These are phyloP conservation scores for Halocynthia aurantium DNA, from an alignment of 23 tunicate genomes.

Conservation along the genomic window DNA sequence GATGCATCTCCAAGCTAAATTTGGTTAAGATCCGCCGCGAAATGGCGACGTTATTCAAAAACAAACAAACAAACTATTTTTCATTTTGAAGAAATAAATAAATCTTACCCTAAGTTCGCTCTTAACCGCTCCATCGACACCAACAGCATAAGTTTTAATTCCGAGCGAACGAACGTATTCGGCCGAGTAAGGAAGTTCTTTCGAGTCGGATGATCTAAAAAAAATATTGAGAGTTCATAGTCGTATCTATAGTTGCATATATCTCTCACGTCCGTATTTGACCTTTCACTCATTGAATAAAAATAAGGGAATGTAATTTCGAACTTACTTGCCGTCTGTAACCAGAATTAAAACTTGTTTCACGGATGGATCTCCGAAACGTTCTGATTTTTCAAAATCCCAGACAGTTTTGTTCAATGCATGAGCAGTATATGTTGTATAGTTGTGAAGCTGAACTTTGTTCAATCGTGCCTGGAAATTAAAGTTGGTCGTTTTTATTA, in stretches of 20 bases:
- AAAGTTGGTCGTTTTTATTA: background rate
- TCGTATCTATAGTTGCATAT: background rate
- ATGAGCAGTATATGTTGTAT: constrained; percentile 66
- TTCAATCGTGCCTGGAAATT: constrained; percentile 31
- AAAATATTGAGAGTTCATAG: background rate
- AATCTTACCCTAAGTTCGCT: constrained; percentile 39
- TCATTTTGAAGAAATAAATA: background rate
- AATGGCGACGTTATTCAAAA: background rate
- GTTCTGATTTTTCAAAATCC: constrained; percentile 48
- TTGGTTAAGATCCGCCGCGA: background rate
- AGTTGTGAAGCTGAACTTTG: constrained; percentile 22
- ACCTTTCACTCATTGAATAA: too few relatives aligned
- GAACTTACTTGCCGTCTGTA: constrained; percentile 72
- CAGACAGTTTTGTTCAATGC: constrained; percentile 68
- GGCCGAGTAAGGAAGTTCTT: constrained; percentile 27
- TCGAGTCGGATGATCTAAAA: constrained; percentile 46
- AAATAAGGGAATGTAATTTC: background rate
- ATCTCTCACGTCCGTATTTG: too few relatives aligned
- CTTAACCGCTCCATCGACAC: constrained; percentile 40
- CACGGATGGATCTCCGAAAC: constrained; percentile 17
- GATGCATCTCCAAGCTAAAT: background rate
- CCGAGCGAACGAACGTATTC: constrained; percentile 48
- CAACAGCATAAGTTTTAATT: constrained; percentile 58
- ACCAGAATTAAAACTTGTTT: constrained; percentile 56
- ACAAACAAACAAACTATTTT: background rate